Conservation (phyloP, 2,113 vertebrate species). For the Pandion haliaetus region DNA sequence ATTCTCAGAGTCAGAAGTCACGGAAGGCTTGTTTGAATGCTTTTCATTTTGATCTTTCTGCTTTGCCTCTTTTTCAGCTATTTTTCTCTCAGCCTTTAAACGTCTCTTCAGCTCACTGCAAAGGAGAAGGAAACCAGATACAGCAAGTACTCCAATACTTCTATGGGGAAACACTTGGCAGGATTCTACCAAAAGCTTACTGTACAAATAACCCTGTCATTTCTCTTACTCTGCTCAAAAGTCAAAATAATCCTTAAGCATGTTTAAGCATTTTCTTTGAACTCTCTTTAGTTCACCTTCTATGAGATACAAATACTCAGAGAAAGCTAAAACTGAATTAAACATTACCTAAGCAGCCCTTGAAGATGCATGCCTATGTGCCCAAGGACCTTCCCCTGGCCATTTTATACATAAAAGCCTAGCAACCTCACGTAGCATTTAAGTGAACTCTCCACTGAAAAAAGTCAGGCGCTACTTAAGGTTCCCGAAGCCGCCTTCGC, state of each 20-base stretch:
- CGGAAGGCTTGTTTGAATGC: conserved; percentile 5
- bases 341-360: rapidly evolving
- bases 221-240: neutral
- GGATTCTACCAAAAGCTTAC: neutral
- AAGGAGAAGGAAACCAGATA: neutral
- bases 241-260: neutral
- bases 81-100: conserved; percentile 93
- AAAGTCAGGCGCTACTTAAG: rapidly evolving
- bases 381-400: neutral
- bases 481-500: neutral
- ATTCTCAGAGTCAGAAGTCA: conserved; percentile 47
- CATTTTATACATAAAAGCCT: rapidly evolving
- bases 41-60: conserved; percentile 82
- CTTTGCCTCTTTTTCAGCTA: conserved; percentile 90
- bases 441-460: rapidly evolving
- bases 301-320: rapidly evolving
- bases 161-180: neutral
- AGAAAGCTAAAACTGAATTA: neutral
- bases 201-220: neutral
- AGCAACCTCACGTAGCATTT: rapidly evolving
- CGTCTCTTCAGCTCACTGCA: conserved; percentile 93
- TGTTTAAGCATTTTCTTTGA: neutral
- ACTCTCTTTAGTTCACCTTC: neutral
- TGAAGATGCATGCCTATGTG: rapidly evolving
- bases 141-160: neutral